phyloP scores from a whole-genome alignment of 2,797 vertebrate species.

The Accipiter superciliosus region DNA sequence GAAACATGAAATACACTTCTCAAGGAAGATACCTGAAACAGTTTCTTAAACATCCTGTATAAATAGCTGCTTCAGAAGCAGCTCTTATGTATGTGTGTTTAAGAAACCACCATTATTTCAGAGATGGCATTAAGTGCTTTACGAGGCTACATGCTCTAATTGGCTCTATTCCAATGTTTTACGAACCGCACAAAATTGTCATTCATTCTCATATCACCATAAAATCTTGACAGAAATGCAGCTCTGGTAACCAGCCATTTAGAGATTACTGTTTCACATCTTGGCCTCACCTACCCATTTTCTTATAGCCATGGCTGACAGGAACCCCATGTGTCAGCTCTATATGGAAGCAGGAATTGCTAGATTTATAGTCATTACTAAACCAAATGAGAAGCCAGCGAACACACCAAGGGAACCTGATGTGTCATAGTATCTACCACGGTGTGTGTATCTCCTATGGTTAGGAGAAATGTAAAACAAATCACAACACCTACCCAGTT shows the following conservation, averaged over 20 bases:
- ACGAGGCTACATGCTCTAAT: neutral
- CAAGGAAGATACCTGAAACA: neutral
- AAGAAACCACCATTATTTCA: neutral
- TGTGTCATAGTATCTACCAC: accelerated
- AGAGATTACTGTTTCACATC: neutral
- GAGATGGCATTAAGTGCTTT: neutral
- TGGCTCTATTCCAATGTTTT: neutral
- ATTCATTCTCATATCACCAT: neutral
- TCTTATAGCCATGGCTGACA: neutral
- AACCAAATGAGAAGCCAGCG: neutral
- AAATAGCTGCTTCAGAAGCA: neutral
- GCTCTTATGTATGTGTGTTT: neutral
- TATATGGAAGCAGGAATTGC: neutral
- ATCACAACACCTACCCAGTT: neutral
- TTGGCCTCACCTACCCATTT: neutral
- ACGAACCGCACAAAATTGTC: neutral
- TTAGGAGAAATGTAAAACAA: neutral
- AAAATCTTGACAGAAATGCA: neutral
- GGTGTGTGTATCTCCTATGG: accelerated
- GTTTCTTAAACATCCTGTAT: neutral
- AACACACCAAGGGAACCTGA: neutral
- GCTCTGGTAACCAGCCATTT: neutral
- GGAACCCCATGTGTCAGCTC: neutral
- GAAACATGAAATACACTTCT: neutral
- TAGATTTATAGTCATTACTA: neutral